Evolutionary conservation across 2,113 vertebrate genomes (phyloP), one percentile per base, ranked within the genome.

Genomic region (Phrynosoma blainvillii): DNA sequence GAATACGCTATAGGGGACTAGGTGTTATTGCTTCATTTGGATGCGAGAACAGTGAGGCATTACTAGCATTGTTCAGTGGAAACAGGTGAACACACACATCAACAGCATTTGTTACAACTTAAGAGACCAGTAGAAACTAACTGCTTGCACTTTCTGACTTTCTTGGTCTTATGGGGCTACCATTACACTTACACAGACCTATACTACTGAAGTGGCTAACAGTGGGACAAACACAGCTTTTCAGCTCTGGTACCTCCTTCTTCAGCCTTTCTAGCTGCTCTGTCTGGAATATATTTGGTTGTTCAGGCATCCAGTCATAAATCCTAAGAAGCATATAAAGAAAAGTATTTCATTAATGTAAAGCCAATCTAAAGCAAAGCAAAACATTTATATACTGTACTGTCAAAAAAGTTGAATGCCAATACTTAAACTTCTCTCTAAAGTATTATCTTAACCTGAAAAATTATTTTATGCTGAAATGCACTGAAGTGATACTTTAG

Each of bases 261-360:
- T 97, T 98, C 90, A 99, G 96, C 47, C 97, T 96, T 86, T 98
- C 98, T 91, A 98, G 95, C 92, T 98, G 98, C 92, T 99, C 99
- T 94, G 99, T 96, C 93, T 99, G 97, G 96, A 99, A 99, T 95
- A 99, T 95, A 94, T 98, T 98, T 82, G 97, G 95, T 92, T 99
- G 97, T 90, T 99, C 99, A 20, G 96, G 96, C 92, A 97, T 96
- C 2, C 97, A 97, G 25, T 99, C 98, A 4, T 98, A 98, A 96
- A 99, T 99, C 93, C 98, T 99, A 90, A 92, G 0, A 30, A 93
- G 90, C 93, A 40, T 85, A 75, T 9, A 74, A 89, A 85, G 7
- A 66, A 71, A 76, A 65, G 85, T 16, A 3, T n/a, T 68, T 54
- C 83, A 40, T 5, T 47, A 79, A 88, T 47, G 88, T 76, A 82